Percentiles rank a stretch among this genome's conserved stretches.
These are phyloP conservation scores for Stegodyphus dumicola DNA, from an alignment of 1,140 invertebrate species.

Conservation along the genomic window DNA sequence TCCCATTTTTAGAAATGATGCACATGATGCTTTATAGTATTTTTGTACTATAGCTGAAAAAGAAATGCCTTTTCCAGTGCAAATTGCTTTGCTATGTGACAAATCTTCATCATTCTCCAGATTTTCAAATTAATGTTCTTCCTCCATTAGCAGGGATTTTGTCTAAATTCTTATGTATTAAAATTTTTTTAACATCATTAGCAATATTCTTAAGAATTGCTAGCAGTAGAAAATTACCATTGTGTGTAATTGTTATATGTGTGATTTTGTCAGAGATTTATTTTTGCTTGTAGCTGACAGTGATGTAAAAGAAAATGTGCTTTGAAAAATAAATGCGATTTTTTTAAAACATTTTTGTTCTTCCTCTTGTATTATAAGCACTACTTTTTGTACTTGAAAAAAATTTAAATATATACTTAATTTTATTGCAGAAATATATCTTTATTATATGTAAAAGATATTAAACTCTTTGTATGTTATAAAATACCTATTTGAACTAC, in stretches of 20 bases:
- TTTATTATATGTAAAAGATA: too few relatives aligned
- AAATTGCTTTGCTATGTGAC: background rate
- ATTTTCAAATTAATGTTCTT: background rate
- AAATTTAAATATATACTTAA: too few relatives aligned
- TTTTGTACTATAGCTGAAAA: slow-evolving; percentile 32
- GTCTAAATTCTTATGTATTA: too few relatives aligned
- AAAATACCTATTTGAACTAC: too few relatives aligned
- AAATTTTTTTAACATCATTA: background rate
- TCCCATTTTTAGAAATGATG: slow-evolving; percentile 24
- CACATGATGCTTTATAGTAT: slow-evolving; percentile 53
- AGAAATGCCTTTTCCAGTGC: background rate
- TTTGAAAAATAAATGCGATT: background rate
- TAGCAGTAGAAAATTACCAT: slow-evolving; percentile 3
- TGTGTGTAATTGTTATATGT: slow-evolving; percentile 12
- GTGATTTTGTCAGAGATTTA: slow-evolving; percentile 48
- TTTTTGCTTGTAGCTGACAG: slow-evolving; percentile 37
- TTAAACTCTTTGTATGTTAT: too few relatives aligned
- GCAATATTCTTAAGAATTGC: slow-evolving; percentile 28
- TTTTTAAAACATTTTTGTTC: background rate
- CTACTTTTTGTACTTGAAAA: background rate
- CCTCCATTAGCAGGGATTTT: too few relatives aligned
- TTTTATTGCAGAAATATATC: too few relatives aligned
- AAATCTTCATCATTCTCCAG: background rate
- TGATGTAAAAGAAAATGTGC: slow-evolving; percentile 33
- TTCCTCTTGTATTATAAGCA: background rate